These are phyloP conservation scores for Pinctada fucata DNA, from an alignment of 2,888 invertebrate species.

Conservation along the genomic window DNA sequence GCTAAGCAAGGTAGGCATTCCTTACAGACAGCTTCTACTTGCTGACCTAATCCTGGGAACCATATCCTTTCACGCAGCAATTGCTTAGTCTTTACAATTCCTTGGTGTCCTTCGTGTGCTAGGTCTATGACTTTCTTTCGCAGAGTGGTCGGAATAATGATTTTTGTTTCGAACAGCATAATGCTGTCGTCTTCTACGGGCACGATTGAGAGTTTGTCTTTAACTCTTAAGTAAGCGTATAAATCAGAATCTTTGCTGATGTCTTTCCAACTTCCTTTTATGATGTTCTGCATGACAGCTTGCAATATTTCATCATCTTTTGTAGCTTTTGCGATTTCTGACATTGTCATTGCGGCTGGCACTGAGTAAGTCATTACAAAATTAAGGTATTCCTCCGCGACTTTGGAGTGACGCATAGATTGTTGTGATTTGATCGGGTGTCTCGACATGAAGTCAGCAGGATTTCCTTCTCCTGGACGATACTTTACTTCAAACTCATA, in stretches of 20 bases:
- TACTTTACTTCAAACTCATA: conserved; percentile 33
- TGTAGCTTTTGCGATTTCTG: conserved; percentile 32
- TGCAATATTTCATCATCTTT: conserved; percentile 9
- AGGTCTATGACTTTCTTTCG: conserved; percentile 18
- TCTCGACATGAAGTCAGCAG: conserved; percentile 18
- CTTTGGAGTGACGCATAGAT: conserved; percentile 1
- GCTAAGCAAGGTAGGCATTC: background rate
- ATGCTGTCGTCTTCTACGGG: background rate
- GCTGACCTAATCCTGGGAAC: no score
- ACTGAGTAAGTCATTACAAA: conserved; percentile 30
- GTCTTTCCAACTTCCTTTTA: background rate
- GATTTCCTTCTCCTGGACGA: conserved; percentile 14
- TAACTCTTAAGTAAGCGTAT: background rate
- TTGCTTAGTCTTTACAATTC: no score
- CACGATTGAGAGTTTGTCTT: background rate
- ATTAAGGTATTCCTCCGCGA: conserved; percentile 38
- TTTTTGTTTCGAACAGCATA: conserved; percentile 7
- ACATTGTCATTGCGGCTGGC: conserved; percentile 43
- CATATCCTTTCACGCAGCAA: no score
- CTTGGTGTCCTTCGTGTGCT: no score
- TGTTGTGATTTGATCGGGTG: conserved; percentile 44
- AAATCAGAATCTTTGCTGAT: background rate
- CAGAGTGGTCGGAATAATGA: conserved; percentile 46
- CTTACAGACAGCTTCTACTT: no score
- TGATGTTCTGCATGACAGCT: conserved; percentile 9